These are phyloP conservation scores for Leptonema lineaticorne DNA, from an alignment of 1,140 invertebrate genomes.

Conservation along the genomic window DNA sequence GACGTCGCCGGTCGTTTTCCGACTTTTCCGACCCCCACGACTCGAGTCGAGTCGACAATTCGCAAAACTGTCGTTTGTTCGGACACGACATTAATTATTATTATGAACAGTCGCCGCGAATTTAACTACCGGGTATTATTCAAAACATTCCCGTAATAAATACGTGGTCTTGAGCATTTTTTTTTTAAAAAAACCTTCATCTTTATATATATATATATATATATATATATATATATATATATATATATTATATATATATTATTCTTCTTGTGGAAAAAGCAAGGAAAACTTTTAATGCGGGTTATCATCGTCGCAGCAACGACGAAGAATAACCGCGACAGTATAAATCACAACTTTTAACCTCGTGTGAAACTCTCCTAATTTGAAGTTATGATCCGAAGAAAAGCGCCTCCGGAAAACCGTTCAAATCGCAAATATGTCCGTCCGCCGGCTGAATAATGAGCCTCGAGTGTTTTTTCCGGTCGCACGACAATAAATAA, in stretches of 20 bases:
- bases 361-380: not conserved
- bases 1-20: not conserved
- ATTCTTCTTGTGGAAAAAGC: not conserved
- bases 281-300: conserved; percentile 9
- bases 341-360: conserved; percentile 11
- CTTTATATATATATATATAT: not conserved
- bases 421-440: not conserved
- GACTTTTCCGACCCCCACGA: too few relatives aligned
- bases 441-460: not conserved
- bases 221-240: not conserved
- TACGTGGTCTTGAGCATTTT: too few relatives aligned
- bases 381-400: not conserved
- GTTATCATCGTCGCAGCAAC: conserved; percentile 1
- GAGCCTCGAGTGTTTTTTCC: not conserved
- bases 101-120: not conserved
- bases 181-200: too few relatives aligned
- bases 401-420: not conserved
- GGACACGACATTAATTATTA: conserved; percentile 3
- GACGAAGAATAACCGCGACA: not conserved
- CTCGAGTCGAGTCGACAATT: not conserved
- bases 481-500: not conserved
- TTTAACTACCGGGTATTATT: conserved; percentile 2
- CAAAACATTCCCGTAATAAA: not conserved
- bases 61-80: not conserved
- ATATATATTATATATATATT: not conserved